phyloP scores from a whole-genome alignment of 2,113 vertebrate genomes.

The Chloebia gouldiae region DNA sequence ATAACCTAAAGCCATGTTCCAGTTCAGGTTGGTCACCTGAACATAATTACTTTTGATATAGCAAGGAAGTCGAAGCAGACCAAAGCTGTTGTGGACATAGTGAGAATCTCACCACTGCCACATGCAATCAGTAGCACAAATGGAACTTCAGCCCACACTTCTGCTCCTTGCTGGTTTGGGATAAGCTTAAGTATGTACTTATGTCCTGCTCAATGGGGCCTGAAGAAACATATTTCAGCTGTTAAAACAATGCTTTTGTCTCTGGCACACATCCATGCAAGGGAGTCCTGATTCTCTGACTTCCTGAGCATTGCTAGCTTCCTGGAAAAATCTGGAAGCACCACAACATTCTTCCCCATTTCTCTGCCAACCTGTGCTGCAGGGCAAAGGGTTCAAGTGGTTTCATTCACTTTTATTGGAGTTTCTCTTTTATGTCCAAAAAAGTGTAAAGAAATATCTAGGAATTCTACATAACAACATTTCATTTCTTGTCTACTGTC shows the following conservation, averaged over 20 bases:
- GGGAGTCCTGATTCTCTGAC: background rate
- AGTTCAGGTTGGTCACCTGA: background rate
- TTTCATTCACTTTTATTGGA: background rate
- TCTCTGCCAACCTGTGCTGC: background rate
- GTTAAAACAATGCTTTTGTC: constrained; percentile 4
- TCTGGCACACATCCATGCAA: background rate
- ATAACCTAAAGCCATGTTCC: background rate
- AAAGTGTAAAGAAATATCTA: background rate
- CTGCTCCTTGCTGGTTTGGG: background rate
- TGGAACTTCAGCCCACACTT: constrained; percentile 2
- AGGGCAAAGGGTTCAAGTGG: background rate
- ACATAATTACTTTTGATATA: background rate
- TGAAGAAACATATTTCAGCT: constrained; percentile 32
- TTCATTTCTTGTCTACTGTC: background rate
- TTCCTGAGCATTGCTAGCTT: constrained; percentile 1
- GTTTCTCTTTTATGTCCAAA: background rate
- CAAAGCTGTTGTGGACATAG: background rate
- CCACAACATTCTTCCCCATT: background rate
- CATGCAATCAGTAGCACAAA: background rate
- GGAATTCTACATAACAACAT: background rate
- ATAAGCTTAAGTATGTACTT: background rate
- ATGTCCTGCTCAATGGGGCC: background rate
- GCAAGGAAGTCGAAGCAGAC: background rate
- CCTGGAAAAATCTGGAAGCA: background rate
- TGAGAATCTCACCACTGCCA: background rate